phyloP scores from a whole-genome alignment of 2,888 invertebrate genomes.

The Pristionchus mayeri region DNA sequence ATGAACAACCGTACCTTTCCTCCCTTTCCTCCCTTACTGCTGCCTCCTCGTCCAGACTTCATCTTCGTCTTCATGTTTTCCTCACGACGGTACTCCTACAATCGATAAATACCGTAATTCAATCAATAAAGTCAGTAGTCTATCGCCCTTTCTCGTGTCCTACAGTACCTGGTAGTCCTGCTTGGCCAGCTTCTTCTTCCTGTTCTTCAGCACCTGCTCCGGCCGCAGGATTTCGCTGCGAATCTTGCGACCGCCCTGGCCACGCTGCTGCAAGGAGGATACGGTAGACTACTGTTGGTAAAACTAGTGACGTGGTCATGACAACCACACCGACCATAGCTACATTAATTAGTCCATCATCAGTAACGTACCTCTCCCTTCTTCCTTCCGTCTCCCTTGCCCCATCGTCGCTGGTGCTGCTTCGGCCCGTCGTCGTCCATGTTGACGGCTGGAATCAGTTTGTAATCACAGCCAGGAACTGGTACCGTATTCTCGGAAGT shows the following conservation, averaged over 20 bases:
- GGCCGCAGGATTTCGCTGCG: slow-evolving; percentile 37
- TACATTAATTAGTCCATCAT: background rate
- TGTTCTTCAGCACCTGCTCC: slow-evolving; percentile 63
- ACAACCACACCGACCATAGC: too few species aligned
- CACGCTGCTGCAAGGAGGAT: background rate
- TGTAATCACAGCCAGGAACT: too few species aligned
- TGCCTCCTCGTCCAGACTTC: slow-evolving; percentile 1
- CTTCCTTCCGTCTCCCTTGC: slow-evolving; percentile 36
- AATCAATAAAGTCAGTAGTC: background rate
- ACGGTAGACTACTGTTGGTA: background rate
- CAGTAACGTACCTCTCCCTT: slow-evolving; percentile 1
- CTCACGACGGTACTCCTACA: slow-evolving; percentile 54
- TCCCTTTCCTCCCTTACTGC: slow-evolving; percentile 30
- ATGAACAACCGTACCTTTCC: background rate
- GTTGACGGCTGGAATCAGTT: background rate
- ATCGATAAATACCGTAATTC: background rate
- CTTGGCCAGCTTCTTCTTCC: slow-evolving; percentile 64
- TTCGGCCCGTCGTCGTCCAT: slow-evolving; percentile 34
- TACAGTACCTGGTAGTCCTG: slow-evolving; percentile 67
- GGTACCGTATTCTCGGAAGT: background rate
- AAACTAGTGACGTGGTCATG: background rate
- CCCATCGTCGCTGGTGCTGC: slow-evolving; percentile 39
- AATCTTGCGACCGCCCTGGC: slow-evolving; percentile 33
- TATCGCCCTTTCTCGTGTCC: slow-evolving; percentile 51
- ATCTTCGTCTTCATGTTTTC: slow-evolving; percentile 64